Conservation (phyloP, 1,140 invertebrate species). For the Rhyacophila brunnea region DNA sequence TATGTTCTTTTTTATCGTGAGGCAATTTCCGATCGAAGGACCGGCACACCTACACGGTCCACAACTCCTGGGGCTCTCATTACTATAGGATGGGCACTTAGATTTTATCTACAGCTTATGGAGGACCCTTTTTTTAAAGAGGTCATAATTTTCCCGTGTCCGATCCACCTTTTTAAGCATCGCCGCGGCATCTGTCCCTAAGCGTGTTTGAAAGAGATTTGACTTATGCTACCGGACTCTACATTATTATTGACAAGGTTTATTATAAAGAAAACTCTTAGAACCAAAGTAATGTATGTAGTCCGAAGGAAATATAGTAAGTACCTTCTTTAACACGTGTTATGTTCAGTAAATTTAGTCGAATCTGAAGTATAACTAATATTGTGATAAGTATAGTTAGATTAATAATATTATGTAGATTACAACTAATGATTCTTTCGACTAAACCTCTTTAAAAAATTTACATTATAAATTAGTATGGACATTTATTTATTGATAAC, state of each 20-base stretch:
- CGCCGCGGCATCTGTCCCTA: slow-evolving; percentile 21
- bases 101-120: slow-evolving; percentile 35
- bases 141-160: slow-evolving; percentile 35
- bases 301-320: too few species aligned
- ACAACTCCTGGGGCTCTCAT: slow-evolving; percentile 25
- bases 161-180: slow-evolving; percentile 31
- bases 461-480: too few species aligned
- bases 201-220: slow-evolving; percentile 8
- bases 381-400: too few species aligned
- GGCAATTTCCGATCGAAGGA: slow-evolving; percentile 30
- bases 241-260: not conserved
- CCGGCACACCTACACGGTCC: slow-evolving; percentile 2
- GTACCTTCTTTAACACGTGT: too few species aligned
- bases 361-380: too few species aligned
- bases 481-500: too few species aligned
- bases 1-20: slow-evolving; percentile 23
- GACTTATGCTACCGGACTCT: not conserved
- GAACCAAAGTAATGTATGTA: too few species aligned
- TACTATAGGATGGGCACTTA: slow-evolving; percentile 33
- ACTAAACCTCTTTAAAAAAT: too few species aligned
- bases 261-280: too few species aligned
- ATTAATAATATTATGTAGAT: too few species aligned
- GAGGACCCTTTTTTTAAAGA: slow-evolving; percentile 34
- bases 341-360: too few species aligned
- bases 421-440: too few species aligned